phyloP scores from a whole-genome alignment of 2,113 vertebrate species.

The Xenus cinereus region DNA sequence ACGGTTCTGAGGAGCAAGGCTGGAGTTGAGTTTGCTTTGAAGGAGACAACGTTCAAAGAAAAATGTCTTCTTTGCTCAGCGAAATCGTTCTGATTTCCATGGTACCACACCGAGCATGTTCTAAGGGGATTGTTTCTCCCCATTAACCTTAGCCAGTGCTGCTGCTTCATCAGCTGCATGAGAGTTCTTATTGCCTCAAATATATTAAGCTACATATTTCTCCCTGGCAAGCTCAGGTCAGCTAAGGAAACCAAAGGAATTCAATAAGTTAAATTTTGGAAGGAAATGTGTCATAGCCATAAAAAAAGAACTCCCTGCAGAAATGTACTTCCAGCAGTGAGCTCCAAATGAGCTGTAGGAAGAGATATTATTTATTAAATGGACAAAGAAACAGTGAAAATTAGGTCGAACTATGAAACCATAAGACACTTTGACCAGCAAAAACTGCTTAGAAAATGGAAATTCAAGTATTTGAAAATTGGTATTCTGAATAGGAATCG shows the following conservation, averaged over 20 bases:
- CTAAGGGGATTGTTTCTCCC: neutral
- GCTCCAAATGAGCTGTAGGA: neutral
- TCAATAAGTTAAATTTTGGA: slow-evolving; percentile 27
- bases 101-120: neutral
- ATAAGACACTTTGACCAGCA: neutral
- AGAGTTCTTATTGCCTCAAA: neutral
- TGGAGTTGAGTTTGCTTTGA: neutral
- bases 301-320: slow-evolving; percentile 26
- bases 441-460: neutral
- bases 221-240: slow-evolving; percentile 20
- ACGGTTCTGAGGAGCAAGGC: neutral
- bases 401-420: neutral
- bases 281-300: neutral
- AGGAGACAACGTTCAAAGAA: neutral
- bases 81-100: neutral
- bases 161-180: neutral
- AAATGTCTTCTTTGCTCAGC: accelerated
- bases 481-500: neutral
- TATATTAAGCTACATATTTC: slow-evolving; percentile 53
- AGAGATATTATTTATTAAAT: neutral
- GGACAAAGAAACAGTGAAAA: neutral
- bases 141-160: neutral
- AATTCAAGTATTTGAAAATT: neutral
- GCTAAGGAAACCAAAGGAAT: slow-evolving; percentile 35
- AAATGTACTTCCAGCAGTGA: neutral